A percentile compares a stretch with the other conserved stretches of the same genome.
Conservation (phyloP, 2,797 vertebrate genomes). For the Pseudotriccus pelzelni region DNA sequence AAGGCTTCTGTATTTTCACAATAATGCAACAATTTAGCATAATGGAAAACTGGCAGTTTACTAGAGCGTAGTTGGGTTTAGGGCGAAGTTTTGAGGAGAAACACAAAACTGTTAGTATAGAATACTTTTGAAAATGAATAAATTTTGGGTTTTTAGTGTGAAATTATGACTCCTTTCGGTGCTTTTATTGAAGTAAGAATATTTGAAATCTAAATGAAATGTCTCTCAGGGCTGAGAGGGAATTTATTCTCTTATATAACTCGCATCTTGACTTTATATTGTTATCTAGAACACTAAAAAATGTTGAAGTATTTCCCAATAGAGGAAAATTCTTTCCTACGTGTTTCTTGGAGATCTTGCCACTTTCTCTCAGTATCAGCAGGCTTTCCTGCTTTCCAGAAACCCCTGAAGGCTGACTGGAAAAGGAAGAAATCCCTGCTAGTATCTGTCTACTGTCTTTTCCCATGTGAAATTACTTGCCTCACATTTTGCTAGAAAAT, state of each 20-base stretch:
- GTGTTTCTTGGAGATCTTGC: neutral
- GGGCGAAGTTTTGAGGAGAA: neutral
- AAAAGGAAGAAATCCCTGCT: neutral
- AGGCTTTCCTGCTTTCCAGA: conserved; percentile 11
- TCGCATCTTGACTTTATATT: neutral
- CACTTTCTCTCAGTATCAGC: neutral
- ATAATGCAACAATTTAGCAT: neutral
- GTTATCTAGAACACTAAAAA: neutral
- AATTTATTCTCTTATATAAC: neutral
- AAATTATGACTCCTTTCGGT: neutral
- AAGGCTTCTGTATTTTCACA: neutral
- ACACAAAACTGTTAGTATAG: neutral
- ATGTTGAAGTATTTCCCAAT: neutral
- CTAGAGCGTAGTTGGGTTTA: neutral
- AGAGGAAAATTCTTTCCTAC: neutral
- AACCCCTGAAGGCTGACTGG: neutral
- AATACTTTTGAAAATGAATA: neutral
- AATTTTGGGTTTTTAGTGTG: neutral
- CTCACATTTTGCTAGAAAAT: conserved; percentile 44
- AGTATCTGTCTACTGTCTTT: neutral
- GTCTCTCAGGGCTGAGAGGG: neutral
- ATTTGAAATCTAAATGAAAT: neutral
- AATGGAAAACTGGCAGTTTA: neutral
- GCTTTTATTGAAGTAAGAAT: neutral
- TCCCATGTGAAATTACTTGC: neutral